phyloP scores from a whole-genome alignment of 2,888 invertebrate genomes.

The Platycnemis pennipes region DNA sequence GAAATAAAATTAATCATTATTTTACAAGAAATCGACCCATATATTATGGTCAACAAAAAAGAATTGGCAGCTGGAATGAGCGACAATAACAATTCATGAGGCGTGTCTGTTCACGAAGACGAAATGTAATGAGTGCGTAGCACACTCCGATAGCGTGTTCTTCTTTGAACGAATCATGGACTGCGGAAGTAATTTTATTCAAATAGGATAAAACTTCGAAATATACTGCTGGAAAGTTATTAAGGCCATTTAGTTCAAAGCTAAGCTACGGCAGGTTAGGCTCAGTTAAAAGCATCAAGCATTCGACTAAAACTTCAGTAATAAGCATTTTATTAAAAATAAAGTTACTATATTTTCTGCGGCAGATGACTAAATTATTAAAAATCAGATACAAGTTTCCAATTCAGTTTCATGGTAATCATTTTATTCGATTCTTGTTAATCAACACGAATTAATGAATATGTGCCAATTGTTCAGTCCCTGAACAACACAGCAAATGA shows the following conservation, averaged over 20 bases:
- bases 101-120: not conserved
- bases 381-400: conserved; percentile 40
- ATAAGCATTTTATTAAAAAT: not conserved
- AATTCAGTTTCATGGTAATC: not conserved
- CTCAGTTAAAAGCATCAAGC: conserved; percentile 50
- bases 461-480: not conserved
- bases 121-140: no score
- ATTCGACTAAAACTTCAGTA: conserved; percentile 11
- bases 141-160: not conserved
- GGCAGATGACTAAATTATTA: not conserved
- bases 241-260: conserved; percentile 50
- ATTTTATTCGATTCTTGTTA: conserved; percentile 37
- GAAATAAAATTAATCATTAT: not conserved
- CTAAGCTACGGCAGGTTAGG: conserved; percentile 58
- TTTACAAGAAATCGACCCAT: not conserved
- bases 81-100: not conserved
- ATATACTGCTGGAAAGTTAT: conserved; percentile 48
- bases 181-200: not conserved
- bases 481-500: not conserved
- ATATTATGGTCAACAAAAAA: not conserved
- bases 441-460: not conserved
- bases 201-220: not conserved
- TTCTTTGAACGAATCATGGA: not conserved
- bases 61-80: not conserved
- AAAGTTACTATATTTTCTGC: not conserved